Percentiles rank a stretch among this genome's conserved stretches.
These are phyloP conservation scores for Pollenia angustigena DNA, from an alignment of 2,888 invertebrate species.

Conservation along the genomic window DNA sequence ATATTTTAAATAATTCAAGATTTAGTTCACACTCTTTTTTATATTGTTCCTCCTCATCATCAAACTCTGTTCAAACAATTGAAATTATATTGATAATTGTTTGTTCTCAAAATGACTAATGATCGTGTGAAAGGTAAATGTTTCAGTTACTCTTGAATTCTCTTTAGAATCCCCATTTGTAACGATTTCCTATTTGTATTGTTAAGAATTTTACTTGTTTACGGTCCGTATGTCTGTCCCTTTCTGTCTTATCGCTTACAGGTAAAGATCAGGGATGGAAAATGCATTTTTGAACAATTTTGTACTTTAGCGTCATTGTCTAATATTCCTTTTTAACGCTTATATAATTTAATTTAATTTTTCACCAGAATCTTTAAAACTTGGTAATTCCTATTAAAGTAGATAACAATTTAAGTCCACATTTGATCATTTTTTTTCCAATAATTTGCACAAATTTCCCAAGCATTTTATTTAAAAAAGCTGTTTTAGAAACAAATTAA, in stretches of 20 bases:
- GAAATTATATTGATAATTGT: not conserved
- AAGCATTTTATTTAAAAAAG: too few species aligned
- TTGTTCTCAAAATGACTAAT: constrained; percentile 48
- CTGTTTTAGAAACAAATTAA: too few species aligned
- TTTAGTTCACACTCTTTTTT: not conserved
- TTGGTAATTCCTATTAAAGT: too few species aligned
- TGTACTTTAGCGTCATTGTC: too few species aligned
- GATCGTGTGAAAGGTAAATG: constrained; percentile 66
- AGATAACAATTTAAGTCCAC: too few species aligned
- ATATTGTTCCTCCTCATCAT: not conserved
- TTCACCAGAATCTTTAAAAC: too few species aligned
- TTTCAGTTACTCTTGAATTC: not conserved
- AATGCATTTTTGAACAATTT: too few species aligned
- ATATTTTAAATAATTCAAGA: not conserved
- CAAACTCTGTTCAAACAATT: not conserved
- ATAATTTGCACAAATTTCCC: too few species aligned
- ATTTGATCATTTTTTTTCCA: too few species aligned
- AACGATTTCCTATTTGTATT: not conserved
- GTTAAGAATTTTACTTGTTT: not conserved
- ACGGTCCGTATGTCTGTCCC: not conserved
- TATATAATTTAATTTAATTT: too few species aligned
- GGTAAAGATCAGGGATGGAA: constrained; percentile 17
- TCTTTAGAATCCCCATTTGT: not conserved
- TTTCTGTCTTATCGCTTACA: not conserved
- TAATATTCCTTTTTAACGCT: too few species aligned